Percentiles rank a stretch among this genome's conserved stretches.
Evolutionary conservation across 1,140 invertebrate species (phyloP).

Genomic region (Drosophila sp.): DNA sequence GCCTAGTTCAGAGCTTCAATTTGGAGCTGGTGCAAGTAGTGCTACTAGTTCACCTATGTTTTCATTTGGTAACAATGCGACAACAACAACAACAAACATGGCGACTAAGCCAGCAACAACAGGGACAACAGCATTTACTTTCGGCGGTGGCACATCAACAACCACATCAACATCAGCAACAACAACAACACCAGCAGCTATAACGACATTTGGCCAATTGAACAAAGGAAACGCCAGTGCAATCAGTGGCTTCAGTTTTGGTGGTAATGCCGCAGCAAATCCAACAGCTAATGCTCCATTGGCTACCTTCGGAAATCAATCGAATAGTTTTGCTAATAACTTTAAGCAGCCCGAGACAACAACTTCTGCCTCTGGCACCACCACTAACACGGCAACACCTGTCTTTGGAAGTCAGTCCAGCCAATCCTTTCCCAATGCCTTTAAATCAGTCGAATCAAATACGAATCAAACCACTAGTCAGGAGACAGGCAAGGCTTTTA

Average conservation of each 20-base stretch:
- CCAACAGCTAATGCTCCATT: background rate
- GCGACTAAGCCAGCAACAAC: background rate
- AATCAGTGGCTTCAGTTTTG: background rate
- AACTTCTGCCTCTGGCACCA: background rate
- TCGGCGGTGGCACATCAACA: background rate
- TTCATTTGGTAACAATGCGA: background rate
- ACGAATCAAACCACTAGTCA: background rate
- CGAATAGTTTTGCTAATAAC: background rate
- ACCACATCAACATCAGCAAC: background rate
- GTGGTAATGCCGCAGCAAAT: background rate
- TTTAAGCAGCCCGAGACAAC: background rate
- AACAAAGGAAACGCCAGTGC: background rate
- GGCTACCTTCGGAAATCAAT: background rate
- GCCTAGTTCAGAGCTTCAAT: no score
- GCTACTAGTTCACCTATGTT: no score
- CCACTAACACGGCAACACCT: background rate
- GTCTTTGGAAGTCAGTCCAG: background rate
- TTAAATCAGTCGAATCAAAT: background rate
- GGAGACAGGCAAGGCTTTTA: background rate
- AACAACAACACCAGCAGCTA: constrained; percentile 10
- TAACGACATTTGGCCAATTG: background rate
- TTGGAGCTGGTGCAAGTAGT: no score
- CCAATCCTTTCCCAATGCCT: background rate
- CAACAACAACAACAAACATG: background rate
- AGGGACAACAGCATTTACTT: no score